These are phyloP conservation scores for Eufriesea mexicana DNA, from an alignment of 1,140 invertebrate genomes.

Conservation along the genomic window DNA sequence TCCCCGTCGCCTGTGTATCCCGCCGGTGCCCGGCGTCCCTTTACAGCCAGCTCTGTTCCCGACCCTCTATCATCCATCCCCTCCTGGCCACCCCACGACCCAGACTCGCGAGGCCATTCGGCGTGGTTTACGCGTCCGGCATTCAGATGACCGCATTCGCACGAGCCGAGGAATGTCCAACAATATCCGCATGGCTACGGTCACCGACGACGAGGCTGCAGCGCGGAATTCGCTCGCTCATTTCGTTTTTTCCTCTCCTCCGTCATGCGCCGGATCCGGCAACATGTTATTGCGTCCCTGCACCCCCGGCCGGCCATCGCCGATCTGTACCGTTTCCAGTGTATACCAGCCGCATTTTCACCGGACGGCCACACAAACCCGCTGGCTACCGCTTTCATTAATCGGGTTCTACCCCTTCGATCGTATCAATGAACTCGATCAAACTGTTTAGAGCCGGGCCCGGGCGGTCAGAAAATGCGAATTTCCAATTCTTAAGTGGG, in stretches of 20 bases:
- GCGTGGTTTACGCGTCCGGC: constrained; percentile 80
- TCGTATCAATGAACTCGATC: constrained; percentile 61
- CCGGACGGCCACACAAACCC: constrained; percentile 27
- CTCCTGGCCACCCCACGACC: constrained; percentile 60
- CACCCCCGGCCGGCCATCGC: constrained; percentile 39
- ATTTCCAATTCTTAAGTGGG: not conserved
- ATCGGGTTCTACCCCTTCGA: constrained; percentile 31
- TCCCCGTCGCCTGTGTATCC: constrained; percentile 49
- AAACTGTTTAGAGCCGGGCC: constrained; percentile 38
- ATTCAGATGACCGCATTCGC: constrained; percentile 81
- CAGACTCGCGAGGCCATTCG: constrained; percentile 77
- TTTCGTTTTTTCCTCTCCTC: constrained; percentile 67
- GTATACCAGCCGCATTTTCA: constrained; percentile 46
- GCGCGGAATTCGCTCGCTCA: constrained; percentile 76
- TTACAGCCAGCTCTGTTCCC: constrained; percentile 51
- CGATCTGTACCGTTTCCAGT: constrained; percentile 48
- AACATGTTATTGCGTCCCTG: constrained; percentile 53
- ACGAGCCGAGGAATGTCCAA: constrained; percentile 80
- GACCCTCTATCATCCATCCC: constrained; percentile 51
- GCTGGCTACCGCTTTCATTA: constrained; percentile 44
- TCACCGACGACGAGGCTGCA: constrained; percentile 73
- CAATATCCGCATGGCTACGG: constrained; percentile 79
- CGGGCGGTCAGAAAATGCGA: not conserved
- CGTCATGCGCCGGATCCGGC: constrained; percentile 29
- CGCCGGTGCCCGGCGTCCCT: constrained; percentile 40